Percentiles rank a stretch among this genome's conserved stretches.
phyloP scores from a whole-genome alignment of 2,797 vertebrate genomes.

The Macropus fuliginosus region DNA sequence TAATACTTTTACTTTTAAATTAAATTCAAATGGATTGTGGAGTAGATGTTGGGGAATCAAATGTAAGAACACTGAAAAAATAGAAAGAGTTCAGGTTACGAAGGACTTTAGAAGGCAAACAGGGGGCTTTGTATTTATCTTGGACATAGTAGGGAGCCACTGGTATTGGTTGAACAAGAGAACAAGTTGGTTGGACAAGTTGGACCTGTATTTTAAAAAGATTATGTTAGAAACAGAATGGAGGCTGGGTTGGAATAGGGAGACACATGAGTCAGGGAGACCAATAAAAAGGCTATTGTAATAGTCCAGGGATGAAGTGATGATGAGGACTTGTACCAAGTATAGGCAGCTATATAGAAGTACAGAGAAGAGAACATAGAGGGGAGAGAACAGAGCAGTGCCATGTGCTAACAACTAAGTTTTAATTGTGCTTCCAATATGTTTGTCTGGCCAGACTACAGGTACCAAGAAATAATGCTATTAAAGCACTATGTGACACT shows the following conservation, averaged over 20 bases:
- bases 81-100: background rate
- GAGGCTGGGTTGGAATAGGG: background rate
- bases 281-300: background rate
- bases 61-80: background rate
- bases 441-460: background rate
- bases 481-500: background rate
- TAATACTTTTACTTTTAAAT: background rate
- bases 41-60: background rate
- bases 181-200: background rate
- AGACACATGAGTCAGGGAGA: background rate
- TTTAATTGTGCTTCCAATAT: background rate
- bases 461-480: background rate
- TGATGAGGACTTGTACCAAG: background rate
- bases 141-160: background rate
- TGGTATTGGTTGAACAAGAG: background rate
- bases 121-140: background rate
- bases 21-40: background rate
- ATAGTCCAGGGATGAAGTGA: background rate
- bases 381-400: background rate
- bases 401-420: background rate
- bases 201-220: background rate
- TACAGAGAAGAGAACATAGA: background rate
- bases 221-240: background rate
- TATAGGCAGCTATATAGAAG: background rate
- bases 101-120: background rate